A percentile compares a stretch with the other conserved stretches of the same genome.
phyloP scores from a whole-genome alignment of 2,888 invertebrate genomes.

The Creontiades dilutus region DNA sequence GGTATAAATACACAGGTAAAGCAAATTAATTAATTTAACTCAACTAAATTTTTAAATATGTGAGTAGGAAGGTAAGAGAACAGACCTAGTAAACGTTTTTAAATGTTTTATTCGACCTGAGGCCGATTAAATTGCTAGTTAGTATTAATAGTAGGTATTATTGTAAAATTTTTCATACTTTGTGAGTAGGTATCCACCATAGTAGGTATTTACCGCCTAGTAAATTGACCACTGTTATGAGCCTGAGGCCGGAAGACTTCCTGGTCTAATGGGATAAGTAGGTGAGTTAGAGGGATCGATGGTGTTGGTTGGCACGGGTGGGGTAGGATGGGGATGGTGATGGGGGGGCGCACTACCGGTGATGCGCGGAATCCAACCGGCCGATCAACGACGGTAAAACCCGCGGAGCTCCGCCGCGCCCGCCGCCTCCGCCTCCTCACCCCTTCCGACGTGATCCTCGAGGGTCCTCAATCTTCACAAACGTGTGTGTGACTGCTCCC shows the following conservation, averaged over 20 bases:
- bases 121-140: too few species aligned
- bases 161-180: too few species aligned
- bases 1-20: too few species aligned
- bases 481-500: slow-evolving; percentile 51
- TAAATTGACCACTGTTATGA: background rate
- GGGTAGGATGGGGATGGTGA: background rate
- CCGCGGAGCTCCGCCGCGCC: slow-evolving; percentile 20
- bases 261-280: background rate
- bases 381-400: slow-evolving; percentile 17
- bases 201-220: too few species aligned
- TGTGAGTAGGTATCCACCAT: too few species aligned
- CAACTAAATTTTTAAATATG: too few species aligned
- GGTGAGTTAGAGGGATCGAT: background rate
- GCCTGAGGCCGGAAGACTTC: background rate
- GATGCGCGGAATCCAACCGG: slow-evolving; percentile 12
- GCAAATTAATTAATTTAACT: too few species aligned
- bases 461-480: slow-evolving; percentile 45
- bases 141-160: too few species aligned
- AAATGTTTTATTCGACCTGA: too few species aligned
- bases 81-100: too few species aligned
- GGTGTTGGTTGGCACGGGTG: background rate
- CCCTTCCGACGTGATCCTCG: background rate
- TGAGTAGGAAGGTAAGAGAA: too few species aligned
- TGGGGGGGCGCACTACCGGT: slow-evolving; percentile 38
- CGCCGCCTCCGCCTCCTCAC: slow-evolving; percentile 21